Percentiles rank a stretch among this genome's conserved stretches.
phyloP scores from a whole-genome alignment of 2,888 invertebrate species.

The Apomyelois bistriatella region DNA sequence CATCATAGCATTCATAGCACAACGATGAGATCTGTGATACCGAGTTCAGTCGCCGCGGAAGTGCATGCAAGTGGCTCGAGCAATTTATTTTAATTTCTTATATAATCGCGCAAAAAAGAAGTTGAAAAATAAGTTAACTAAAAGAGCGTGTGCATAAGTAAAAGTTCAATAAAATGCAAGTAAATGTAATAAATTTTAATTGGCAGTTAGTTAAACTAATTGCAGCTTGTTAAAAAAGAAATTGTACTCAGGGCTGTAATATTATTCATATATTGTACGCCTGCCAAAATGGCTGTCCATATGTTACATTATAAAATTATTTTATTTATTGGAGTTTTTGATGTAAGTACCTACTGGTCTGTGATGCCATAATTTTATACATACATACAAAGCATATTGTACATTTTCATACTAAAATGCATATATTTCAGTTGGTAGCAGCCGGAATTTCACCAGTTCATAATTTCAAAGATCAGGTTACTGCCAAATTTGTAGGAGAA shows the following conservation, averaged over 20 bases:
- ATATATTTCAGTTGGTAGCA: conserved; percentile 37
- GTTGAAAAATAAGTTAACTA: too few species aligned
- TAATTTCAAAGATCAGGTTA: conserved; percentile 53
- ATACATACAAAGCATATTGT: neutral
- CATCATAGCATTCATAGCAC: too few species aligned
- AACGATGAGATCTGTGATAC: too few species aligned
- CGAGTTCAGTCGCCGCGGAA: too few species aligned
- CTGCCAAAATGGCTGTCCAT: neutral
- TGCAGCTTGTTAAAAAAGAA: neutral
- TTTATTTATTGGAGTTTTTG: neutral
- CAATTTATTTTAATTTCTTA: too few species aligned
- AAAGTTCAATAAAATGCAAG: too few species aligned
- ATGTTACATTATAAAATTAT: neutral
- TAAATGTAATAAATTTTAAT: neutral
- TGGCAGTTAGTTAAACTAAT: conserved; percentile 5
- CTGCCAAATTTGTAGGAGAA: conserved; percentile 38
- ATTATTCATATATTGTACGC: neutral
- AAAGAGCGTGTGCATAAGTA: too few species aligned
- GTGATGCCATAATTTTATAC: neutral
- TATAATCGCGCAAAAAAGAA: too few species aligned
- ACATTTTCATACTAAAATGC: neutral
- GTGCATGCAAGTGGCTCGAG: too few species aligned
- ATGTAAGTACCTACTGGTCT: neutral
- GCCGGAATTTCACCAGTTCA: conserved; percentile 69
- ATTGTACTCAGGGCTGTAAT: neutral